phyloP scores from a whole-genome alignment of 1,140 invertebrate species.

The Leptinotarsa texana region DNA sequence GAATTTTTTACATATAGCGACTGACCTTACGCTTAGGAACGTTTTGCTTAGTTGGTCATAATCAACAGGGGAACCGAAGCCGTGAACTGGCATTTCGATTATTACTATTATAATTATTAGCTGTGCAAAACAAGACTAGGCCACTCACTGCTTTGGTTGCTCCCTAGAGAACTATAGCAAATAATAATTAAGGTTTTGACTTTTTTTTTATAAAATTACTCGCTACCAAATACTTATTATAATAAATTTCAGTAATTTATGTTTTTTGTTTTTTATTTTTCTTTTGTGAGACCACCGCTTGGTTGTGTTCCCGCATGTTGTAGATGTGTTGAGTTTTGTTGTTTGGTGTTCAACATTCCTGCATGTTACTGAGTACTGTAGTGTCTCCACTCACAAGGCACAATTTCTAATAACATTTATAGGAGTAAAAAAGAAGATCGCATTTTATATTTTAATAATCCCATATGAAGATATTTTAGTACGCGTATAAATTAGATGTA shows the following conservation, averaged over 20 bases:
- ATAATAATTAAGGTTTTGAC: constrained; percentile 48
- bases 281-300: constrained; percentile 32
- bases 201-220: constrained; percentile 53
- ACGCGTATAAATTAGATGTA: constrained; percentile 49
- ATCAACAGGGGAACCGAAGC: constrained; percentile 38
- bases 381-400: constrained; percentile 48
- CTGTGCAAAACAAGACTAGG: constrained; percentile 46
- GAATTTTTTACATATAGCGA: constrained; percentile 46
- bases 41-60: constrained; percentile 45
- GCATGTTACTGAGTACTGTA: constrained; percentile 51
- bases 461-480: constrained; percentile 52
- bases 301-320: constrained; percentile 37
- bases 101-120: constrained; percentile 16
- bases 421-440: constrained; percentile 44
- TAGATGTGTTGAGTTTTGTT: constrained; percentile 40
- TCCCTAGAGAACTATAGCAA: constrained; percentile 44
- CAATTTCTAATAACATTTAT: constrained; percentile 44
- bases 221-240: constrained; percentile 56
- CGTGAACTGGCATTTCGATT: constrained; percentile 34
- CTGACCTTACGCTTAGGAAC: constrained; percentile 49
- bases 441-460: constrained; percentile 55
- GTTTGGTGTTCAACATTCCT: constrained; percentile 48
- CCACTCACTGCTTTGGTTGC: constrained; percentile 35
- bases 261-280: constrained; percentile 50
- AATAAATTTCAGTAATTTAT: constrained; percentile 57